Percentiles rank a stretch among this genome's conserved stretches.
Conservation (phyloP, 2,888 invertebrate genomes). For the Scaptomyza parva region DNA sequence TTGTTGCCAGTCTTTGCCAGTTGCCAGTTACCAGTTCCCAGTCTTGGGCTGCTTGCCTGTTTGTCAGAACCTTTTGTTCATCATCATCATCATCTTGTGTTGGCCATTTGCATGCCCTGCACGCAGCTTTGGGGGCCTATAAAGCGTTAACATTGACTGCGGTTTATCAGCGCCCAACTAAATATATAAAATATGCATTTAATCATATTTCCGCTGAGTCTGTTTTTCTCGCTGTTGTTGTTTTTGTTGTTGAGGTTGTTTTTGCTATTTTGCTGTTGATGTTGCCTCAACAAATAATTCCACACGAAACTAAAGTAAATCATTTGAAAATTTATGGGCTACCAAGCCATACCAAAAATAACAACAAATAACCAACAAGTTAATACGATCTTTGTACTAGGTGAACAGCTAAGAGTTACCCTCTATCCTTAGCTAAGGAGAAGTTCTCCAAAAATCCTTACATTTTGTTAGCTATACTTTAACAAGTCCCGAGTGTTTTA, state of each 20-base stretch:
- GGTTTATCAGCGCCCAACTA: constrained; percentile 53
- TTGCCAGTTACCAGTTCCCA: constrained; percentile 16
- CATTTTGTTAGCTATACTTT: too few relatives aligned
- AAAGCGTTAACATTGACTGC: constrained; percentile 41
- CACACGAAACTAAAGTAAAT: constrained; percentile 83
- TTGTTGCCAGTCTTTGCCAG: constrained; percentile 19
- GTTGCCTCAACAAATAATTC: constrained; percentile 74
- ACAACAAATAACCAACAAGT: constrained; percentile 13
- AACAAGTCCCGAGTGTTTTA: neutral
- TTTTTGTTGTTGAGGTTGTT: constrained; percentile 8
- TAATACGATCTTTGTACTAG: neutral
- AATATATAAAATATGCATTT: constrained; percentile 79
- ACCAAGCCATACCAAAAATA: constrained; percentile 52
- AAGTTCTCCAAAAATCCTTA: too few relatives aligned
- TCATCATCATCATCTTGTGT: constrained; percentile 36
- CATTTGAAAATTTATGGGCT: constrained; percentile 81
- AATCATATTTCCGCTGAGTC: constrained; percentile 79
- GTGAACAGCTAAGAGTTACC: constrained; percentile 9
- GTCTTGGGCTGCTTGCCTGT: constrained; percentile 21
- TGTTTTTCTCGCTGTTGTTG: constrained; percentile 6
- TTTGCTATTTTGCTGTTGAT: constrained; percentile 21
- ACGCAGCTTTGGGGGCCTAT: constrained; percentile 59
- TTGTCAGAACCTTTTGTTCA: constrained; percentile 51
- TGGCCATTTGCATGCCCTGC: constrained; percentile 74
- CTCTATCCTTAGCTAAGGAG: neutral